Conservation (phyloP, 53 echinoderm and acorn worm species). For the Holothuria scabra region DNA sequence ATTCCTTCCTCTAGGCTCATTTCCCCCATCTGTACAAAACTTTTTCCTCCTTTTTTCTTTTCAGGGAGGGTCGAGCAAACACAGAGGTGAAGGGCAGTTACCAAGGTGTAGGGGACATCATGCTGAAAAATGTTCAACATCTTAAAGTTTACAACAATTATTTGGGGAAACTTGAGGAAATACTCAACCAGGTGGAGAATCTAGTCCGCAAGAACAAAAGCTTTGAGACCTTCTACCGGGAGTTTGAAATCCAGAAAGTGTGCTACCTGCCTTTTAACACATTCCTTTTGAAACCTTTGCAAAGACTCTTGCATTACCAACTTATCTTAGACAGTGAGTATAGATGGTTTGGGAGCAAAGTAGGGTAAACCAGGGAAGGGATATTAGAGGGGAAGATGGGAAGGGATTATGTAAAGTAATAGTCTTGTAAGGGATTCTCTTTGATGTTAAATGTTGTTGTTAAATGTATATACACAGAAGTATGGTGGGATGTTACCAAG, state of each 20-base stretch:
- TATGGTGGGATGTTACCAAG: no score
- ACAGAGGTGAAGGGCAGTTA: conserved; percentile 81
- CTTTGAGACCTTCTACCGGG: conserved; percentile 96
- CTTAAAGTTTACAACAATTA: conserved; percentile 94
- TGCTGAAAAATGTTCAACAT: conserved; percentile 93
- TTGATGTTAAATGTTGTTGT: no score
- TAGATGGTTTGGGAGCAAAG: not conserved
- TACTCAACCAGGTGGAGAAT: conserved; percentile 80
- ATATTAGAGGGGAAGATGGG: no score
- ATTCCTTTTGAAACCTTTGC: conserved; percentile 99
- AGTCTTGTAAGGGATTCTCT: no score
- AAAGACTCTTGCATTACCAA: conserved; percentile 90
- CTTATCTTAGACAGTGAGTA: conserved; percentile 94
- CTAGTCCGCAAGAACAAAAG: conserved; percentile 87
- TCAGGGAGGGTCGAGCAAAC: conserved; percentile 89
- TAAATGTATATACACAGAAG: no score
- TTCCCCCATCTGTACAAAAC: no score
- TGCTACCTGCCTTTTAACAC: conserved; percentile 99
- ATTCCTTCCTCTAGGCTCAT: no score
- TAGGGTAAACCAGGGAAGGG: no score
- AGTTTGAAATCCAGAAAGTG: conserved; percentile 99
- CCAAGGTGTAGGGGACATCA: conserved; percentile 94
- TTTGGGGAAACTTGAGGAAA: conserved; percentile 75
- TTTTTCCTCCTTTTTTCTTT: not conserved
- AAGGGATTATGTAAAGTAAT: no score